Evolutionary conservation across 1,140 invertebrate species (phyloP), one percentile per base, ranked within the genome.

Genomic region (Limonius californicus): DNA sequence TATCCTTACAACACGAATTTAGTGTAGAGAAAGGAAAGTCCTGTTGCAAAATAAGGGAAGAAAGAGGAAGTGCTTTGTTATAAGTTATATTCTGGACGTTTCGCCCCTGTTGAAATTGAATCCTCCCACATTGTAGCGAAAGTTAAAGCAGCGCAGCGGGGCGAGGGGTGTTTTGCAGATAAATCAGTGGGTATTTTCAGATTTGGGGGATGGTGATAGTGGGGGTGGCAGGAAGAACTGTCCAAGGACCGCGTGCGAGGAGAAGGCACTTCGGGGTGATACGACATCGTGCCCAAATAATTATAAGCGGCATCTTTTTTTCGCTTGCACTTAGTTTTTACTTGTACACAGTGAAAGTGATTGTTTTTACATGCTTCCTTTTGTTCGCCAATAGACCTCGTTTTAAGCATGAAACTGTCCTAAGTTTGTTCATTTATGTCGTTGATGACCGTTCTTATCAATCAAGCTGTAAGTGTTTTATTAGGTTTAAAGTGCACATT

Each of bases 171-270:
- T 18, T 30, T 59, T 59, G 43, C 14, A 57, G 62, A 63, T 63
- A 63, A 63, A 63, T 63, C 62, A 59, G 21, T 59, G 62, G 57
- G 56, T 53, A 58, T 63, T 63, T 63, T 63, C 56, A 63, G 62
- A 63, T 59, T 63, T 59, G 35, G 27, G 62, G 54, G 59, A 30
- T 54, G 62, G 19, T 39, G 18, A 57, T 59, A 23, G 55, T 47
- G 61, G 27, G 56, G 56, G 62, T 54, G 62, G 47, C 7, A 23
- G 54, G 21, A 47, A 42, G 56, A 23, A 27, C 45, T 21, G 45
- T 39, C 35, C 18, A 39, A 57, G 21, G 14, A 57, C 39, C 55
- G 39, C 39, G 55, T 23, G 55, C 12, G 27, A 57, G 18, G 42
- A 57, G 39, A 15, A 21, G 45, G 45, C 45, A 50, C 45, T 50